phyloP scores from a whole-genome alignment of 2,888 invertebrate species.

The Cephalotes varians region DNA sequence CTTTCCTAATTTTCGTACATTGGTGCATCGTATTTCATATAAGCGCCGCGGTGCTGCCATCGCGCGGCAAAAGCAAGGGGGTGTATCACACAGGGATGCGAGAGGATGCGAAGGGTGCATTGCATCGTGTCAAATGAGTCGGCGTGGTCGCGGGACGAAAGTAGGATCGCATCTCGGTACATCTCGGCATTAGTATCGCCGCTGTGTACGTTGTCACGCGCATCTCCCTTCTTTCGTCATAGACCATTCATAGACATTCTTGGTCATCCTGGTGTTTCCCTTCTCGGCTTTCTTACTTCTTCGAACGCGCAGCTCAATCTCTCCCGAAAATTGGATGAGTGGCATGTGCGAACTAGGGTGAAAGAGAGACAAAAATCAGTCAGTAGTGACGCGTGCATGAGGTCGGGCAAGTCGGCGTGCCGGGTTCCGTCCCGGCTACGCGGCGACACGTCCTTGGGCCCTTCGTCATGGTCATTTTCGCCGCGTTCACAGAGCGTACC shows the following conservation, averaged over 20 bases:
- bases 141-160: slow-evolving; percentile 71
- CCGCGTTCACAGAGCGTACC: slow-evolving; percentile 34
- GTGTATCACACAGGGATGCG: slow-evolving; percentile 21
- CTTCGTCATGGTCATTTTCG: slow-evolving; percentile 47
- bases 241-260: background rate
- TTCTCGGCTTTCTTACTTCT: background rate
- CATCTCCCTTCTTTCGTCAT: background rate
- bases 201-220: slow-evolving; percentile 68
- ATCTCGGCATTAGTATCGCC: slow-evolving; percentile 68
- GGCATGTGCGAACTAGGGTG: slow-evolving; percentile 47
- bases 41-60: slow-evolving; percentile 38
- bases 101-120: slow-evolving; percentile 33
- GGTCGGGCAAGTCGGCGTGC: slow-evolving; percentile 51
- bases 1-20: slow-evolving; percentile 16
- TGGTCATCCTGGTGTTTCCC: background rate
- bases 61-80: slow-evolving; percentile 19
- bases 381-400: slow-evolving; percentile 66
- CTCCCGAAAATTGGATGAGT: slow-evolving; percentile 47
- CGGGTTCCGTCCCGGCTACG: slow-evolving; percentile 64
- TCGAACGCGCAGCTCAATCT: slow-evolving; percentile 9
- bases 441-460: slow-evolving; percentile 35
- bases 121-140: slow-evolving; percentile 65
- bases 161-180: slow-evolving; percentile 70
- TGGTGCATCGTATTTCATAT: slow-evolving; percentile 3
- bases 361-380: slow-evolving; percentile 26